A percentile compares a stretch with the other conserved stretches of the same genome.
These are phyloP conservation scores for Muschampia plurimacula DNA, from an alignment of 2,888 invertebrate genomes.

Conservation along the genomic window DNA sequence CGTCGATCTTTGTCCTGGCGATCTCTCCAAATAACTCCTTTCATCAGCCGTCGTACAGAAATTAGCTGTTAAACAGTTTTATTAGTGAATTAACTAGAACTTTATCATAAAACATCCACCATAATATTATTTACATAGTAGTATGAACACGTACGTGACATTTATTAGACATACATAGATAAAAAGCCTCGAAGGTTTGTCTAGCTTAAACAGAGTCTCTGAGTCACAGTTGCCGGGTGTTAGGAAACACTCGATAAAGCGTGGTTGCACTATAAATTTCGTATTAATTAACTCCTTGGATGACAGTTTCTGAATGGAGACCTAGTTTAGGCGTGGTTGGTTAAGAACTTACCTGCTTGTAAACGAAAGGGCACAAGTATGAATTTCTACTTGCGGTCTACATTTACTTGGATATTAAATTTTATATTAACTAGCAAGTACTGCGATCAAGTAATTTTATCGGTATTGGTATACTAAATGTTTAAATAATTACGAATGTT, in stretches of 20 bases:
- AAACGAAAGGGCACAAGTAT: conserved; percentile 12
- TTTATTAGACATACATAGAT: conserved; percentile 18
- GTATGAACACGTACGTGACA: conserved; percentile 24
- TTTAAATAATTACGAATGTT: too few species aligned
- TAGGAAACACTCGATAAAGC: conserved; percentile 36
- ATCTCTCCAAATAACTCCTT: too few species aligned
- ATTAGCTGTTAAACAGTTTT: too few species aligned
- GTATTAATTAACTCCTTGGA: conserved; percentile 38
- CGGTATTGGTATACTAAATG: too few species aligned
- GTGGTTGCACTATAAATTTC: conserved; percentile 35
- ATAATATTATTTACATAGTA: conserved; percentile 8
- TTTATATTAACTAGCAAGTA: background rate
- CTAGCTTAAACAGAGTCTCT: conserved; percentile 18
- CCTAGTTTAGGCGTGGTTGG: conserved; percentile 31
- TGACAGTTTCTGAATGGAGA: conserved; percentile 37
- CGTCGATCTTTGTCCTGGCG: too few species aligned
- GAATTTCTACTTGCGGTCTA: conserved; percentile 1
- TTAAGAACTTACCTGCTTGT: conserved; percentile 3
- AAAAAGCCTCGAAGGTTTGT: conserved; percentile 26
- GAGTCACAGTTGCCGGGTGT: conserved; percentile 32
- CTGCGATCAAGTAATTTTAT: too few species aligned
- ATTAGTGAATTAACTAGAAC: too few species aligned
- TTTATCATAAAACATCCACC: too few species aligned
- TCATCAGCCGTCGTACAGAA: too few species aligned
- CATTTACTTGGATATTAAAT: background rate